Base-by-base conservation (phyloP, 2,113 vertebrate species). In the Embiotoca jacksoni region DNA sequence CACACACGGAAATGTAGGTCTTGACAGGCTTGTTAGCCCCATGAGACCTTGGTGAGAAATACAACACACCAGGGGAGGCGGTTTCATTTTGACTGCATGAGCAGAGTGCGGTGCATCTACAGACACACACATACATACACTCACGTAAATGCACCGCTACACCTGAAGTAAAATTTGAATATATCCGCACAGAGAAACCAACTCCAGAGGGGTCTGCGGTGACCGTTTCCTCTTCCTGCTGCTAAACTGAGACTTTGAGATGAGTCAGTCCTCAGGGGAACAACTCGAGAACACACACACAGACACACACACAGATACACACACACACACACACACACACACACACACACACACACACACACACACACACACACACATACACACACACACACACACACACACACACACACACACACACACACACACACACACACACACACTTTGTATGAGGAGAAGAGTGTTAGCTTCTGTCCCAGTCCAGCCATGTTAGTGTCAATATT, bases 191-290 rank as follows among this genome's bases (percentile, higher is more conserved):
- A 66, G 30, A 68, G 6, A 61, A 57, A 71, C 37, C 16, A 44
- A 68, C 62, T 81, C 59, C 59, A 50, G 35, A 68, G 54, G 75
- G 77, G 56, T 54, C 69, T 84, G 78, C 23, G 58, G 72, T 73
- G 81, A 83, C 78, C 52, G 3, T 82, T 89, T 92, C 88, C 92
- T 82, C 75, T 93, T 91, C 88, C 91, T 91, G 86, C 89, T 73
- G 73, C 80, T 74, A 32, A 23, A 67, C 70, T 77, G 69, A 82
- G 66, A 88, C 86, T 60, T 23, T 72, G 58, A 86, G 80, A 88
- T 85, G 88, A 89, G 65, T 91, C 54, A 78, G 62, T 81, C 49
- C 1, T 75, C 69, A 33, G 55, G 72, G 84, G 82, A 87, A 47
- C 33, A 16, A 0, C 53, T 39, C 23, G 31, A 47, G 11, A 49